A percentile compares a stretch with the other conserved stretches of the same genome.
Conservation (phyloP, 2,113 vertebrate species). For the Pardalotus punctatus region DNA sequence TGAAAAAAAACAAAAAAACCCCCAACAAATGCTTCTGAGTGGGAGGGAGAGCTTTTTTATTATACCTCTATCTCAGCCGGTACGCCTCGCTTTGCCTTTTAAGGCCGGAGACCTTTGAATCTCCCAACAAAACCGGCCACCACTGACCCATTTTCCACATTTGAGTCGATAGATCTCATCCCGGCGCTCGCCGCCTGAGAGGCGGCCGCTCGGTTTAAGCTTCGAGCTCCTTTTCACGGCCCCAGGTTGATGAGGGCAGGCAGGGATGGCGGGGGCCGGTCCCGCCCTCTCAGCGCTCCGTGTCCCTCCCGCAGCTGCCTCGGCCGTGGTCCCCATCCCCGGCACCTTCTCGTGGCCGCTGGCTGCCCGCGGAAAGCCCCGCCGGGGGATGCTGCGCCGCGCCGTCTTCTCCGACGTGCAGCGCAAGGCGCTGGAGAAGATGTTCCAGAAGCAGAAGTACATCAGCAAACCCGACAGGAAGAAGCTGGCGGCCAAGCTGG, state of each 20-base stretch:
- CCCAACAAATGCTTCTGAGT: constrained; percentile 18
- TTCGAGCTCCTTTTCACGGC: constrained; percentile 43
- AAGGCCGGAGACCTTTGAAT: constrained; percentile 41
- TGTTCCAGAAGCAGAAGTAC: constrained; percentile 99
- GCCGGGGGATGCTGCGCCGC: constrained; percentile 92
- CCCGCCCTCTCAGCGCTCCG: fast-evolving
- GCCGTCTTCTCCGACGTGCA: constrained; percentile 97
- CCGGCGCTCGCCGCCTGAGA: constrained; percentile 52
- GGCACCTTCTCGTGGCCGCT: constrained; percentile 96
- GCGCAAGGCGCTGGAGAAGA: constrained; percentile 94
- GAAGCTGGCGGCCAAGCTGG: constrained; percentile 90
- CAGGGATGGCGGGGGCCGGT: fast-evolving
- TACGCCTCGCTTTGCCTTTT: constrained; percentile 37
- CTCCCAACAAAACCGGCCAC: constrained; percentile 46
- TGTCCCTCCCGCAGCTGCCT: constrained; percentile 72
- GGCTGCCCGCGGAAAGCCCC: constrained; percentile 88
- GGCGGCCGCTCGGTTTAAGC: constrained; percentile 25
- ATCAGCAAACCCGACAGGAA: constrained; percentile 98
- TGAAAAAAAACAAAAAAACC: constrained; percentile 2
- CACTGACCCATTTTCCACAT: constrained; percentile 50
- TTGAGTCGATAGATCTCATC: constrained; percentile 65
- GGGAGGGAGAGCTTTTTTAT: constrained; percentile 14
- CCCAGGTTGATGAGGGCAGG: constrained; percentile 20
- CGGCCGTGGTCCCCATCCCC: constrained; percentile 89
- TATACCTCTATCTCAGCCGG: constrained; percentile 23